phyloP scores from a whole-genome alignment of 2,113 vertebrate genomes.

The Dissostichus mawsoni region DNA sequence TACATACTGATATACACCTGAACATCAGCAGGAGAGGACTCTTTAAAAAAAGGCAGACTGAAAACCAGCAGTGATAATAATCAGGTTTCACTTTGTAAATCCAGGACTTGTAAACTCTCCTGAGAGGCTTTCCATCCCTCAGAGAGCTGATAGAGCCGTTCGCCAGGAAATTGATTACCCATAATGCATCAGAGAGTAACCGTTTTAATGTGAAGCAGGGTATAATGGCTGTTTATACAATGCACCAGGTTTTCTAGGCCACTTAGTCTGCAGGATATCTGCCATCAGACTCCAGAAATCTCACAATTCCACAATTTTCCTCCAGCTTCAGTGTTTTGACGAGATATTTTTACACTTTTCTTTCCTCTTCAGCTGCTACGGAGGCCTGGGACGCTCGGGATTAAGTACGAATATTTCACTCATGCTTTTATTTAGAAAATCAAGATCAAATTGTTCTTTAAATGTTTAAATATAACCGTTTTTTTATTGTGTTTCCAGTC shows the following conservation, averaged over 20 bases:
- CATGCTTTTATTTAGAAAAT: not conserved
- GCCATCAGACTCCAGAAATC: too few relatives aligned
- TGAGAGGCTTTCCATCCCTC: not conserved
- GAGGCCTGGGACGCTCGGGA: slow-evolving; percentile 90
- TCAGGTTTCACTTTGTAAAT: not conserved
- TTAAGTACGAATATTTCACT: slow-evolving; percentile 83
- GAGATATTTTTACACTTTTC: too few relatives aligned
- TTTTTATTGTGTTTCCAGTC: slow-evolving; percentile 77
- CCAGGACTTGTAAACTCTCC: not conserved
- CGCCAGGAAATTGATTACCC: too few relatives aligned
- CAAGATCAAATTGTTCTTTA: not conserved
- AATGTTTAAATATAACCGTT: too few relatives aligned
- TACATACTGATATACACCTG: too few relatives aligned
- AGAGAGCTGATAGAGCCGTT: slow-evolving; percentile 12
- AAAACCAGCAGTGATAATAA: not conserved
- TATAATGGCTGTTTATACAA: too few relatives aligned
- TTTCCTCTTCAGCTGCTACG: slow-evolving; percentile 86
- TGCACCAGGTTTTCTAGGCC: too few relatives aligned
- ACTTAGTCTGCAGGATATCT: too few relatives aligned
- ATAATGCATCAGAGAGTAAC: too few relatives aligned
- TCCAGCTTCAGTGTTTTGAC: not conserved
- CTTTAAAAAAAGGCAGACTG: too few relatives aligned
- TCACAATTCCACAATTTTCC: not conserved
- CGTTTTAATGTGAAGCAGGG: too few relatives aligned
- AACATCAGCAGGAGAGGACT: too few relatives aligned